Evolutionary conservation across 2,113 vertebrate genomes (phyloP), one percentile per base, ranked within the genome.

Genomic region (Arenaria interpres): DNA sequence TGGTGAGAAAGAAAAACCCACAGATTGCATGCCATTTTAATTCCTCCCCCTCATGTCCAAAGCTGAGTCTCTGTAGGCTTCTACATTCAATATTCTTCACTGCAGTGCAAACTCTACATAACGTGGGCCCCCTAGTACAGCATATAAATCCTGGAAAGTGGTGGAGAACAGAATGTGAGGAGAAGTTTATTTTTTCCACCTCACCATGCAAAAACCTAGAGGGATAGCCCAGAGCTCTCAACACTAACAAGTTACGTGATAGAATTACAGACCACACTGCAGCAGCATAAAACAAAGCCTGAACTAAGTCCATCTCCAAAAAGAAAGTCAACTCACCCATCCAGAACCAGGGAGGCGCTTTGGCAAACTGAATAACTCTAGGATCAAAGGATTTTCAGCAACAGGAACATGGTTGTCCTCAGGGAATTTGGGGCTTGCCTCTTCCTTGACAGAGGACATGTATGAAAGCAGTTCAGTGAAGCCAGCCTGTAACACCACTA

Each of bases 21-120:
- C 24, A 82, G 93, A 85, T 22, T 81, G 69, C 39, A 72, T 78
- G 33, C 56, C 72, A 60, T 82, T 96, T 85, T 90, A 85, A 85
- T 93, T 88, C 82, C 88, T 85, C 77, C 87, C 78, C 45, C 59
- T 88, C 88, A 62, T 10, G 24, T 68, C 67, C 78, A 91, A 83
- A 96, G 41, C 67, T 90, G 83, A 82, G 25, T 59, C 81, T 90
- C 88, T 74, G 35, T 57, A 88, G 78, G 74, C 30, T 91, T 83
- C 46, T 69, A 30, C 67, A 88, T 66, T 94, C 19, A 79, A 46
- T 68, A 80, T n/a, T 41, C 41, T 33, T 84, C 87, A 88, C 20
- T n/a, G 46, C 37, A 95, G 24, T 33, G 19, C 25, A 87, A 96
- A 78, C 6, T 22, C n/a, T 22, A n/a, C 2, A 5, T 23, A 71